These are phyloP conservation scores for Tichodroma muraria DNA, from an alignment of 2,113 vertebrate species.

Conservation along the genomic window DNA sequence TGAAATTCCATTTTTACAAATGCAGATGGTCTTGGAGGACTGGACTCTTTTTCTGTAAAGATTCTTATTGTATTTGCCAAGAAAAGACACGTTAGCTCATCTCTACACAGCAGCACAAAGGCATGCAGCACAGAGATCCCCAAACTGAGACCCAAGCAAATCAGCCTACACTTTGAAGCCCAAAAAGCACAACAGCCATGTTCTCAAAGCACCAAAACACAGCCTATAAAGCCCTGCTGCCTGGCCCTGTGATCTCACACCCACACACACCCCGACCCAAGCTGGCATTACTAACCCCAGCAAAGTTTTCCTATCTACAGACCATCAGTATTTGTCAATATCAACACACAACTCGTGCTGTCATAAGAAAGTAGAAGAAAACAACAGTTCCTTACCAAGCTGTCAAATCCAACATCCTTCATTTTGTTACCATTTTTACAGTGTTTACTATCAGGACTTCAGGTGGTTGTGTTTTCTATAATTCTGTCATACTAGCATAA, in stretches of 20 bases:
- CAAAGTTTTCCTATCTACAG: not conserved
- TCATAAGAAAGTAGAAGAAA: not conserved
- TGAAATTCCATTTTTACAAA: not conserved
- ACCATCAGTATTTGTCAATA: not conserved
- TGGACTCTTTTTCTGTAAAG: not conserved
- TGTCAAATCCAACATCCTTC: not conserved
- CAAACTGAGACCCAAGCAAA: not conserved
- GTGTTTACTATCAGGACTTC: not conserved
- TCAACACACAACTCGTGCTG: not conserved
- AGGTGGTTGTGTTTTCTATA: not conserved
- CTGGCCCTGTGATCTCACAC: not conserved
- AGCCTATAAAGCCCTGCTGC: not conserved
- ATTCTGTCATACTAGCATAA: not conserved
- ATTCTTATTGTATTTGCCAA: not conserved
- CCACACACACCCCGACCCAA: not conserved
- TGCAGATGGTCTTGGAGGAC: not conserved
- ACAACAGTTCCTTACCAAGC: not conserved
- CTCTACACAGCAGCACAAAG: not conserved
- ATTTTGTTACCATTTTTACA: not conserved
- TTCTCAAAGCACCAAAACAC: not conserved
- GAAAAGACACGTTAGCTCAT: not conserved
- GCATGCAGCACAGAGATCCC: not conserved
- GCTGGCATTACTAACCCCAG: no score
- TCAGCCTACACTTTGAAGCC: not conserved
- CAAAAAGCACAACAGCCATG: not conserved